Evolutionary conservation across 1,140 invertebrate genomes (phyloP).

Genomic region (Eupristina koningsbergeri): DNA sequence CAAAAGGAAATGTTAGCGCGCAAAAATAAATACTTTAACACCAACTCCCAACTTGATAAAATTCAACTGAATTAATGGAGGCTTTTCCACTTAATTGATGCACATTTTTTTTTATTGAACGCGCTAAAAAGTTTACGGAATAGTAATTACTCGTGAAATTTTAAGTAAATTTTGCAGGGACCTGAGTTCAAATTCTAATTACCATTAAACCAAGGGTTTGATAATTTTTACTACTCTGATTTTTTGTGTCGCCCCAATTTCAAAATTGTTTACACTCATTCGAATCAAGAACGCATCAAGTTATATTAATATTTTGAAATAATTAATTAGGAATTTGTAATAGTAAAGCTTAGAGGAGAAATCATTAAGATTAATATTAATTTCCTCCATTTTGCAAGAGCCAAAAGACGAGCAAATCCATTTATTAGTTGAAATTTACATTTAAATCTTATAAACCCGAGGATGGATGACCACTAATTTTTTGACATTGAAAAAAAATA

Average conservation of each 20-base stretch:
- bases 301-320: neutral
- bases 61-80: too few relatives aligned
- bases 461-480: constrained; percentile 46
- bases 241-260: too few relatives aligned
- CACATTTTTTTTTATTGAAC: too few relatives aligned
- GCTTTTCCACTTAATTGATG: too few relatives aligned
- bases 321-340: neutral
- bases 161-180: too few relatives aligned
- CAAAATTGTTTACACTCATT: too few relatives aligned
- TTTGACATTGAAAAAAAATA: constrained; percentile 37
- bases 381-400: neutral
- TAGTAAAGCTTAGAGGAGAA: neutral
- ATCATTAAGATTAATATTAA: neutral
- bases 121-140: too few relatives aligned
- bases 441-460: constrained; percentile 40
- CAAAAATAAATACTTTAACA: neutral
- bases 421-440: constrained; percentile 41
- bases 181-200: too few relatives aligned
- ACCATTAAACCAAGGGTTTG: too few relatives aligned
- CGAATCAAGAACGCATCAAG: neutral
- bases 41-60: too few relatives aligned
- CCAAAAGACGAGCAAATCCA: neutral
- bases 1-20: neutral
- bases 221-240: too few relatives aligned
- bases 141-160: too few relatives aligned